Conservation (phyloP, 2,113 vertebrate genomes). For the Plotosus lineatus region DNA sequence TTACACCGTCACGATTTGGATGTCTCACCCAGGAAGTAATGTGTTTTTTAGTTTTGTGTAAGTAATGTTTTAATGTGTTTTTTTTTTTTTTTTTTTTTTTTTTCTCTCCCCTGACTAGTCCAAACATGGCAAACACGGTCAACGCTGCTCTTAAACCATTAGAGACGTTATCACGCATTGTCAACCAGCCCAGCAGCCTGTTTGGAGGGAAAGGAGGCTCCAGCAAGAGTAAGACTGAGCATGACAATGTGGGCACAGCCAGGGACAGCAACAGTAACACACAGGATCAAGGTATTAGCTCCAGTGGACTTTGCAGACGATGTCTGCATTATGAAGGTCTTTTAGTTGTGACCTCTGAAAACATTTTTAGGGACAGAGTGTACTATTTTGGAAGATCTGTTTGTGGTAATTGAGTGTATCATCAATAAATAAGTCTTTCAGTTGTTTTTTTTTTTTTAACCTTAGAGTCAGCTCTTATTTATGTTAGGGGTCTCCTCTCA, state of each 20-base stretch:
- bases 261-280: constrained; percentile 85
- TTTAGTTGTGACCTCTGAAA: too few species aligned
- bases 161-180: constrained; percentile 90
- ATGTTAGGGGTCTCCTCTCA: too few species aligned
- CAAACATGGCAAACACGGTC: constrained; percentile 95
- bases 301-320: too few species aligned
- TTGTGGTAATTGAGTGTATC: too few species aligned
- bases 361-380: too few species aligned
- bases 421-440: too few species aligned
- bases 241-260: constrained; percentile 80
- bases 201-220: constrained; percentile 88
- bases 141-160: constrained; percentile 91
- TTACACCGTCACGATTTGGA: too few species aligned
- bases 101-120: constrained; percentile 65
- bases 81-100: neutral
- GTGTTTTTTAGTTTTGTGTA: too few species aligned
- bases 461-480: too few species aligned
- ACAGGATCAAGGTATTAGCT: constrained; percentile 86
- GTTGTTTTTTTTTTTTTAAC: too few species aligned
- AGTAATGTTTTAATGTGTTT: neutral
- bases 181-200: constrained; percentile 91
- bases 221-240: constrained; percentile 87
- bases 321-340: too few species aligned
- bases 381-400: too few species aligned
- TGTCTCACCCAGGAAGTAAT: neutral